Base-by-base conservation (phyloP, 2,113 vertebrate genomes). In the Thymallus thymallus region DNA sequence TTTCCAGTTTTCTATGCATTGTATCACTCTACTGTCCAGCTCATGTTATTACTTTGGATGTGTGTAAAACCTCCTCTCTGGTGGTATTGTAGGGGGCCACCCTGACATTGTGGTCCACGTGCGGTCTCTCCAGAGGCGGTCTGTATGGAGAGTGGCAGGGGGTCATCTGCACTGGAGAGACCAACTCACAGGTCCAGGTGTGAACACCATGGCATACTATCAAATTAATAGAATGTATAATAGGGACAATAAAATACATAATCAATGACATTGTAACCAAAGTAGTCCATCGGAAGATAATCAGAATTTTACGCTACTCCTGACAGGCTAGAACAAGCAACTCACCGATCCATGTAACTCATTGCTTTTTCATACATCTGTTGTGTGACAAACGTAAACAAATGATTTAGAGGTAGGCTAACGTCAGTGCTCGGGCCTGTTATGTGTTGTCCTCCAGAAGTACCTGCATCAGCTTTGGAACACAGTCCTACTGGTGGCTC, bases 391-490 rank as follows among this genome's bases (percentile, higher is more conserved):
- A 55, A 9, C 2, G n/a, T 60, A 7, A n/a, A 22, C 56, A 60
- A 60, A 60, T 23, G 7, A 51, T 60, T 60, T 23, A 22, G 56
- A 22, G 5, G 18, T 60, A 60, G 20, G n/a, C 4, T 55, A 55
- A 55, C 20, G 5, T 22, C n/a, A 22, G 1, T 60, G 48, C 48
- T 18, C 16, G 48, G 48, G 18, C 48, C 16, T 4, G 16, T 16
- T 14, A 51, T 51, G n/a, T 6, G 18, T 60, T 60, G 6, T 60
- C 5, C 68, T 67, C 51, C 85, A 98, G 96, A 97, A 96, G 80
- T 96, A 96, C 75, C 94, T 98, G 79, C 96, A 98, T 92, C 95
- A 98, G 92, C 92, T 98, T 74, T 98, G 97, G 97, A 96, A 98
- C 62, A 95, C 95, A 1, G 95, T 98, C 82, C 89, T 98, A 76